A percentile compares a stretch with the other conserved stretches of the same genome.
Evolutionary conservation across 2,797 vertebrate species (phyloP).

Genomic region (Betta splendens): DNA sequence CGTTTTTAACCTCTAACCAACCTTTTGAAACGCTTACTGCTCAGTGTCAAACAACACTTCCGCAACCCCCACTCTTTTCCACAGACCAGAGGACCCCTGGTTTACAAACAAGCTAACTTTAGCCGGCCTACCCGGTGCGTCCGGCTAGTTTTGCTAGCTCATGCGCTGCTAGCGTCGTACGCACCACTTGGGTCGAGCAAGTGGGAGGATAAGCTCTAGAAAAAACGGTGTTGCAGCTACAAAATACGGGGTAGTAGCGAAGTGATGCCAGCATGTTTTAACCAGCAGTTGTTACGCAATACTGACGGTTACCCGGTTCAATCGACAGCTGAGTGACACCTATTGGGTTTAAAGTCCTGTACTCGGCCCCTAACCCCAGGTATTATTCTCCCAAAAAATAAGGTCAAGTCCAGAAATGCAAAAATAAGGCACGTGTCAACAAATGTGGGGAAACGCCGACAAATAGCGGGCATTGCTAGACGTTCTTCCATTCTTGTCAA

Average conservation of each 20-base stretch:
- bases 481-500: no score
- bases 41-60: neutral
- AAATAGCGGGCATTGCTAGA: neutral
- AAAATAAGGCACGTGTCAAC: slow-evolving; percentile 64
- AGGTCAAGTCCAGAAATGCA: slow-evolving; percentile 62
- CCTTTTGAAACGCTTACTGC: slow-evolving; percentile 3
- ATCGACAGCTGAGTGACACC: neutral
- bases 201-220: slow-evolving; percentile 41
- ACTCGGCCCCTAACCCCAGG: slow-evolving; percentile 21
- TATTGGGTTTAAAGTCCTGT: neutral
- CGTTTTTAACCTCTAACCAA: neutral
- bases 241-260: slow-evolving; percentile 36
- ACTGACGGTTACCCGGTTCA: accelerated
- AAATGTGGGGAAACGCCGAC: slow-evolving; percentile 26
- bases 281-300: slow-evolving; percentile 1
- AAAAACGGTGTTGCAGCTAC: slow-evolving; percentile 14
- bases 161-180: slow-evolving; percentile 57
- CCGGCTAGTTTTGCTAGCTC: slow-evolving; percentile 53
- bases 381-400: slow-evolving; percentile 56
- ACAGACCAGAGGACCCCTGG: neutral
- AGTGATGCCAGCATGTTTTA: slow-evolving; percentile 13
- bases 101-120: slow-evolving; percentile 45
- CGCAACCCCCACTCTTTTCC: neutral
- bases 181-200: slow-evolving; percentile 51
- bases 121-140: slow-evolving; percentile 49